A percentile compares a stretch with the other conserved stretches of the same genome.
Conservation (phyloP, 2,113 vertebrate genomes). For the Tympanuchus pallidicinctus region DNA sequence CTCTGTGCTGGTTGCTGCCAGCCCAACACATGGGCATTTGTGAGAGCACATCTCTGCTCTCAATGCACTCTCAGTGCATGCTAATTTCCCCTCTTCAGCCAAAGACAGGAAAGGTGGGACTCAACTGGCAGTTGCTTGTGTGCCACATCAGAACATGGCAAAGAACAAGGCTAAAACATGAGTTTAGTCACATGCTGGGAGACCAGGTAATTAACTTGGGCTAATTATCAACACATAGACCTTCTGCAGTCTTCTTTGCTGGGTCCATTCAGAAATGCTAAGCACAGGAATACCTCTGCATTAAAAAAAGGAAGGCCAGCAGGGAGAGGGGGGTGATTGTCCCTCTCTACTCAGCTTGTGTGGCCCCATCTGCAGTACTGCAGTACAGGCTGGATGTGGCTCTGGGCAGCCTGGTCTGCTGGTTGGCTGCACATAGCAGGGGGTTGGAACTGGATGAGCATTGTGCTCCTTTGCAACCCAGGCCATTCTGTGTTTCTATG, state of each 20-base stretch:
- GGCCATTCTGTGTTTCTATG: too few relatives aligned
- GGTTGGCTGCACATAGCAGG: too few relatives aligned
- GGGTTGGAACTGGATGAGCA: too few relatives aligned
- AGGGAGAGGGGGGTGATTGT: too few relatives aligned
- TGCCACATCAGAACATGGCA: neutral
- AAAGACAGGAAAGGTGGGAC: neutral
- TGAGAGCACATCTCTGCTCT: rapidly evolving
- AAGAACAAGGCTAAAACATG: neutral
- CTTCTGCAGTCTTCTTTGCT: neutral
- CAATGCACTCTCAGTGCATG: neutral
- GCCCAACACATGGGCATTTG: rapidly evolving
- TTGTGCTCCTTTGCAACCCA: too few relatives aligned
- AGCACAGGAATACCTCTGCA: neutral
- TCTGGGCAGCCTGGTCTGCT: too few relatives aligned
- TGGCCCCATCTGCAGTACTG: too few relatives aligned
- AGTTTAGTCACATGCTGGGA: neutral
- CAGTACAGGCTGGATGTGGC: too few relatives aligned
- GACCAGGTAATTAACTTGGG: neutral
- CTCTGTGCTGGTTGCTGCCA: rapidly evolving
- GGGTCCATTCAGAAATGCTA: neutral
- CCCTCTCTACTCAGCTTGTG: too few relatives aligned
- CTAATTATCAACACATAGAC: neutral
- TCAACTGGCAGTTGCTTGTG: rapidly evolving
- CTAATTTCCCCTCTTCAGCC: neutral
- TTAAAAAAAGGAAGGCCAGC: too few relatives aligned